Conservation (phyloP, 2,113 vertebrate species). For the Psammodynastes pulverulentus region DNA sequence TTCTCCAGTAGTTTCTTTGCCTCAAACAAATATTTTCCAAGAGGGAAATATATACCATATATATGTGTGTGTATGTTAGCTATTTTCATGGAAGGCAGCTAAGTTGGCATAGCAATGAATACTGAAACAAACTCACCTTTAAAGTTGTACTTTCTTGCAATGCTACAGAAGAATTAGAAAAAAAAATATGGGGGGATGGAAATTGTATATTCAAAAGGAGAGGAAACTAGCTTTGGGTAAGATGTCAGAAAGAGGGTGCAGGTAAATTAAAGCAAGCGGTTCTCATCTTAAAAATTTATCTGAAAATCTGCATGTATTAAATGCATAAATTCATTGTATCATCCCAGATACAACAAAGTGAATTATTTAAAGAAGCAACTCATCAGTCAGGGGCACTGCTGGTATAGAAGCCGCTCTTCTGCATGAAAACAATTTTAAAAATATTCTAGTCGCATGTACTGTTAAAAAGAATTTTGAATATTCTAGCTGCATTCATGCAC, state of each 20-base stretch:
- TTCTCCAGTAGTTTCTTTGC: neutral
- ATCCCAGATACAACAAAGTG: conserved; percentile 16
- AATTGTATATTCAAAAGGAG: neutral
- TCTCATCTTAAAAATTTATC: neutral
- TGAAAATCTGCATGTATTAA: neutral
- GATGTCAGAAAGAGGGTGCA: neutral
- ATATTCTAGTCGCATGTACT: neutral
- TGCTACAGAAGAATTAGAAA: neutral
- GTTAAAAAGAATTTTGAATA: neutral
- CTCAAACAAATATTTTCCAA: neutral
- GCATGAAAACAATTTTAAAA: neutral
- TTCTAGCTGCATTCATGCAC: neutral
- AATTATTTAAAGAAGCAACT: conserved; percentile 33
- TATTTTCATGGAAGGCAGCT: neutral
- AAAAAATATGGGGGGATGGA: neutral
- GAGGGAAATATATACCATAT: neutral
- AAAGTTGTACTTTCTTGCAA: neutral
- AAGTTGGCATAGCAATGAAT: neutral
- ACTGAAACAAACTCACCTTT: too few species aligned
- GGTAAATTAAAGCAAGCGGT: neutral
- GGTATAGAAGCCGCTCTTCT: neutral
- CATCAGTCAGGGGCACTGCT: neutral
- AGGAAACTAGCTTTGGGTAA: neutral
- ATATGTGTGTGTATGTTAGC: neutral
- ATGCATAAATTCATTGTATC: neutral